A percentile compares a stretch with the other conserved stretches of the same genome.
Evolutionary conservation across 2,888 invertebrate species (phyloP).

Genomic region (Eristalinus sepulchralis): DNA sequence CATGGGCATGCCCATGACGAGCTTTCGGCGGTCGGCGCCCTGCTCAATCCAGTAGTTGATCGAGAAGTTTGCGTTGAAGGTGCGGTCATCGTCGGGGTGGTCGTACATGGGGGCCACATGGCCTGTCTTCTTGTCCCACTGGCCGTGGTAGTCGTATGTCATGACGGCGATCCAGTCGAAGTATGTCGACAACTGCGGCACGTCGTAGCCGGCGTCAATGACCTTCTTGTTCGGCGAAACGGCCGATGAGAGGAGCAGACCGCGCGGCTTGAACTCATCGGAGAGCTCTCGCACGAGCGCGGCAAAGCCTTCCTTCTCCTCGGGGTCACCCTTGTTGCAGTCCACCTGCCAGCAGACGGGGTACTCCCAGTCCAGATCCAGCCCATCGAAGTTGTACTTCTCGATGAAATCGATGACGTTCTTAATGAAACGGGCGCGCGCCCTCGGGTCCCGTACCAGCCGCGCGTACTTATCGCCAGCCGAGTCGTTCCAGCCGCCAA

Average conservation of each 20-base stretch:
- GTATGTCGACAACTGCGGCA: conserved; percentile 87
- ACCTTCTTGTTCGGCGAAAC: conserved; percentile 93
- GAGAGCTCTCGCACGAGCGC: conserved; percentile 88
- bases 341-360: conserved; percentile 96
- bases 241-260: conserved; percentile 89
- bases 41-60: conserved; percentile 92
- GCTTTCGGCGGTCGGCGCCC: conserved; percentile 89
- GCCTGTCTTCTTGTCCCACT: conserved; percentile 95
- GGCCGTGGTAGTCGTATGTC: conserved; percentile 95
- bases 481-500: conserved; percentile 98
- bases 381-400: conserved; percentile 91
- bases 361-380: conserved; percentile 97
- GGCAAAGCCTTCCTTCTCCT: conserved; percentile 91
- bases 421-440: conserved; percentile 87
- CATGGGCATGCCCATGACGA: conserved; percentile 93
- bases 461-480: conserved; percentile 94
- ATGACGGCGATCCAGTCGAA: conserved; percentile 95
- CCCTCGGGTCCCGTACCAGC: conserved; percentile 87
- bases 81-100: conserved; percentile 87
- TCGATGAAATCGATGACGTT: conserved; percentile 90
- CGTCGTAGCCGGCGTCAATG: conserved; percentile 92
- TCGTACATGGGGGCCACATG: conserved; percentile 94
- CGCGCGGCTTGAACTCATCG: conserved; percentile 86
- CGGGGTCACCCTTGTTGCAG: conserved; percentile 90
- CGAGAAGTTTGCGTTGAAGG: conserved; percentile 93